phyloP scores from a whole-genome alignment of 2,797 vertebrate genomes.

The Brachyalestes nurse region DNA sequence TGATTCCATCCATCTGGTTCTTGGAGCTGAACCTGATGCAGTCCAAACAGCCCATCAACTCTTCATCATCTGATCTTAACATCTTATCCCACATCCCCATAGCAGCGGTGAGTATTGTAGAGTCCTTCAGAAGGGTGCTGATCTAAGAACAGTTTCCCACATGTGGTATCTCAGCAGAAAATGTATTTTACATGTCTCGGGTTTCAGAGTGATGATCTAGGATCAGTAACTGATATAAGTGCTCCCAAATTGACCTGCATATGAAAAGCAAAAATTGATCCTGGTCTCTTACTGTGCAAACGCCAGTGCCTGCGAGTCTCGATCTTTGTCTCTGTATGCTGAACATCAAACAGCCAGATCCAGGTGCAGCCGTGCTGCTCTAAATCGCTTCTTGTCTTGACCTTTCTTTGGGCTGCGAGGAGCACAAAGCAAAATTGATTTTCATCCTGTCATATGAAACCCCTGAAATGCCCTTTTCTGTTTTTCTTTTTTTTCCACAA shows the following conservation, averaged over 20 bases:
- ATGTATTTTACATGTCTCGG: background rate
- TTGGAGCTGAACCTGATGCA: conserved; percentile 77
- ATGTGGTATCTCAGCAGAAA: background rate
- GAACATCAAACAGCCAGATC: background rate
- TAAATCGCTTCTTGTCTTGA: background rate
- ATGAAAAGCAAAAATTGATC: background rate
- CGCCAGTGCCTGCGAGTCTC: background rate
- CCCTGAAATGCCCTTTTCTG: background rate
- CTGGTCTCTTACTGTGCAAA: background rate
- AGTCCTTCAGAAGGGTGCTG: conserved; percentile 4
- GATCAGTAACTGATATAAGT: background rate
- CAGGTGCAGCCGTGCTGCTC: background rate
- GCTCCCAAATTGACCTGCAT: background rate
- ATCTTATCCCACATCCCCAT: conserved; percentile 72
- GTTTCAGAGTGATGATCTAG: background rate
- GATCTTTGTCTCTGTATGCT: conserved; percentile 3
- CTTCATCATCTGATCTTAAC: conserved; percentile 64
- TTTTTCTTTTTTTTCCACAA: background rate
- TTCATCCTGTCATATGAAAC: too few species aligned
- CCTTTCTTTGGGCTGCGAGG: background rate
- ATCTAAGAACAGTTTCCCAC: conserved; percentile 8
- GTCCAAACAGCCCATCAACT: conserved; percentile 70
- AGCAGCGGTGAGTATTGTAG: conserved; percentile 67
- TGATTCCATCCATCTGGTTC: conserved; percentile 78
- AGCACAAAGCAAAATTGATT: conserved; percentile 14